A percentile compares a stretch with the other conserved stretches of the same genome.
Conservation (phyloP, 1,140 invertebrate genomes). For the Achroia grisella region DNA sequence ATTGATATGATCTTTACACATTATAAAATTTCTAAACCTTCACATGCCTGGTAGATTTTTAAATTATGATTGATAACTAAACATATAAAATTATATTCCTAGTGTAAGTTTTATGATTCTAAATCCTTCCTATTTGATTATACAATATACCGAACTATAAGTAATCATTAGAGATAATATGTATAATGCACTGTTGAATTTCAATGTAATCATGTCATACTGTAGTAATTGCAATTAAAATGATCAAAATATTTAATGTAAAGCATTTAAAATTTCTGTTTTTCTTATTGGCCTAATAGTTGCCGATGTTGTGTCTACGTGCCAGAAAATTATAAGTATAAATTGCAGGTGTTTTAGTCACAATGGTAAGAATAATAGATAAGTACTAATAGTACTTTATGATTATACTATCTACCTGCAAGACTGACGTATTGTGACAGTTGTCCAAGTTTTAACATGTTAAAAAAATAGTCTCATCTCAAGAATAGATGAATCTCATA, state of each 20-base stretch:
- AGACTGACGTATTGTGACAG: slow-evolving; percentile 7
- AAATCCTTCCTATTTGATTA: slow-evolving; percentile 39
- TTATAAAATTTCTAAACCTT: slow-evolving; percentile 24
- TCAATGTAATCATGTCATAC: slow-evolving; percentile 9
- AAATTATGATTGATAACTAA: slow-evolving; percentile 19
- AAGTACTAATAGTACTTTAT: background rate
- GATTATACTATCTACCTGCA: slow-evolving; percentile 11
- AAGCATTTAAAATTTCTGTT: background rate
- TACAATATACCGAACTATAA: slow-evolving; percentile 1
- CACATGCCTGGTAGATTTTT: slow-evolving; percentile 24
- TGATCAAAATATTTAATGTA: background rate
- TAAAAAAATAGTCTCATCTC: too few relatives aligned
- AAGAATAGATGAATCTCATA: too few relatives aligned
- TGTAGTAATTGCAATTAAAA: background rate
- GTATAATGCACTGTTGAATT: slow-evolving; percentile 23
- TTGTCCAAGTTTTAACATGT: too few relatives aligned
- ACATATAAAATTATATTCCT: slow-evolving; percentile 25
- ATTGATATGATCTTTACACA: background rate
- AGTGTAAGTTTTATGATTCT: slow-evolving; percentile 48
- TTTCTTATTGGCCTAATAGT: background rate
- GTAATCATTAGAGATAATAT: background rate
- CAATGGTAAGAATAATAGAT: too few relatives aligned
- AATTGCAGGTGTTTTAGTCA: background rate
- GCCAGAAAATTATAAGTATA: slow-evolving; percentile 1
- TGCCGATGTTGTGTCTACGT: background rate